These are phyloP conservation scores for Stichopus horrens DNA, from an alignment of 53 echinoderm and acorn worm species.

Conservation along the genomic window DNA sequence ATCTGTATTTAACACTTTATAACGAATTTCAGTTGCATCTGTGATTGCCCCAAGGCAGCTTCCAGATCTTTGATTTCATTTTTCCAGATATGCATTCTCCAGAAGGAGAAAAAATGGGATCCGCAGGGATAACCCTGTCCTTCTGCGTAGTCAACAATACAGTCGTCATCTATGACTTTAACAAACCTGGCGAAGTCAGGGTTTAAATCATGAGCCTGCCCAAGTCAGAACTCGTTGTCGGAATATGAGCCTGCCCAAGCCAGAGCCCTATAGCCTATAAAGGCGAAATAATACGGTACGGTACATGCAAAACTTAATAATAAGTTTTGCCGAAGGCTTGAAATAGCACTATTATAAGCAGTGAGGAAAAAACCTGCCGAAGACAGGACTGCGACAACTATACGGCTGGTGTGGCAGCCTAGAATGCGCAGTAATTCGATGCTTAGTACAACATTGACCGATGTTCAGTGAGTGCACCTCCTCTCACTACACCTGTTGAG, in stretches of 20 bases:
- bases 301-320: no score
- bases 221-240: not conserved
- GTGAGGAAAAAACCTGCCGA: no score
- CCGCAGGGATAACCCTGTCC: constrained; percentile 14
- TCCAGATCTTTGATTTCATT: constrained; percentile 5
- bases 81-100: not conserved
- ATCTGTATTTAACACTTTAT: constrained; percentile 7
- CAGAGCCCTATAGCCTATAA: not conserved
- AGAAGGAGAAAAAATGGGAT: not conserved
- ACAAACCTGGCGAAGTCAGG: constrained; percentile 6
- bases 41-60: not conserved
- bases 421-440: no score
- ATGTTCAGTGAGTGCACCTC: no score
- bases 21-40: constrained; percentile 6
- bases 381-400: no score
- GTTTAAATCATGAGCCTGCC: not conserved
- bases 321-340: no score
- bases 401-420: no score
- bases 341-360: no score
- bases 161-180: not conserved
- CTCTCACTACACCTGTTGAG: no score
- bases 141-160: constrained; percentile 28
- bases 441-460: no score
- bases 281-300: no score
- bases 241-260: not conserved